Conservation (phyloP, 2,888 invertebrate species). For the Acleris emargana region DNA sequence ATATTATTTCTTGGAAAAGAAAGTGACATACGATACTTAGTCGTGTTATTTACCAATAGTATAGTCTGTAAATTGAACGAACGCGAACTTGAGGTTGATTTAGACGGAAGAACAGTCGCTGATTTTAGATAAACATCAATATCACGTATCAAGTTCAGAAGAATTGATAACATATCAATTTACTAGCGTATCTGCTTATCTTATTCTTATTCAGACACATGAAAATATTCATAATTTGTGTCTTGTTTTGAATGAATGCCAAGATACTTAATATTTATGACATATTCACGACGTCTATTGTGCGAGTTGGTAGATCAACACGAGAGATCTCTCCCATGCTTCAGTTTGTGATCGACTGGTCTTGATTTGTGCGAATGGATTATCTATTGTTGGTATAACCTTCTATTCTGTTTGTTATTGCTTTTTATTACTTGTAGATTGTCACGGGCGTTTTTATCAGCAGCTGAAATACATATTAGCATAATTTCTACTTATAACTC, state of each 20-base stretch:
- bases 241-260: not conserved
- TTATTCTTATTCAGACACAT: too few relatives aligned
- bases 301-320: conserved; percentile 11
- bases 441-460: not conserved
- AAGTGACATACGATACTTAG: not conserved
- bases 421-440: not conserved
- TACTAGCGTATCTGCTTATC: too few relatives aligned
- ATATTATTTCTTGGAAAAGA: not conserved
- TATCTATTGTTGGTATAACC: conserved; percentile 19
- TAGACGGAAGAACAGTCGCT: not conserved
- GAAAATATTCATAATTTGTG: too few relatives aligned
- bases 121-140: too few relatives aligned
- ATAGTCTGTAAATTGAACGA: not conserved
- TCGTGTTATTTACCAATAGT: too few relatives aligned
- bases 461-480: too few relatives aligned
- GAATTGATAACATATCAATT: too few relatives aligned
- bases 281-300: conserved; percentile 4
- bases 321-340: conserved; percentile 10
- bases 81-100: conserved; percentile 2
- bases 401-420: conserved; percentile 20
- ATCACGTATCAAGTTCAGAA: too few relatives aligned
- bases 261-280: conserved; percentile 12
- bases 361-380: conserved; percentile 18
- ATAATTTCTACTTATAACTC: too few relatives aligned
- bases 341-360: conserved; percentile 16